A percentile compares a stretch with the other conserved stretches of the same genome.
These are phyloP conservation scores for Epistrophe grossulariae DNA, from an alignment of 2,888 invertebrate species.

Conservation along the genomic window DNA sequence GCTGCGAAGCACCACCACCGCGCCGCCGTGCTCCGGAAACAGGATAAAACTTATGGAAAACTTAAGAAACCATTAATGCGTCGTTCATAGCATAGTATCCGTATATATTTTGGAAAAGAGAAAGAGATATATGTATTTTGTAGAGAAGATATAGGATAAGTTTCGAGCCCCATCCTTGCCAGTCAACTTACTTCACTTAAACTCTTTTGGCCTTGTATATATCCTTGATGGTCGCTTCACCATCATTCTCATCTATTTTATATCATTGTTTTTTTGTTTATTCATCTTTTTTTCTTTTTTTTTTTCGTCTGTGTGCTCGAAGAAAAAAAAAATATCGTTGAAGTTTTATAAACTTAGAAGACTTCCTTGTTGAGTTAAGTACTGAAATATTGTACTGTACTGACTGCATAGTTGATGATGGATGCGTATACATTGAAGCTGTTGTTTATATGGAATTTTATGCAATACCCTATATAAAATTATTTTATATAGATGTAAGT, in stretches of 20 bases:
- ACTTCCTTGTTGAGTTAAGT: conserved; percentile 62
- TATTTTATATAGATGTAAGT: no score
- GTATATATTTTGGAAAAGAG: background rate
- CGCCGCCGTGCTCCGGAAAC: conserved; percentile 60
- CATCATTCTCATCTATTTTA: conserved; percentile 39
- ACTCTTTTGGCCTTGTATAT: conserved; percentile 56
- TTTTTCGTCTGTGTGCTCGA: conserved; percentile 15
- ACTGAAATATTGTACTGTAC: conserved; percentile 4
- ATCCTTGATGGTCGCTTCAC: conserved; percentile 38
- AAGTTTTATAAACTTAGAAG: conserved; percentile 60
- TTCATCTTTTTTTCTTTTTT: conserved; percentile 10
- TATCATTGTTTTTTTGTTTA: background rate
- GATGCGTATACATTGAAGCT: background rate
- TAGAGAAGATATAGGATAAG: conserved; percentile 25
- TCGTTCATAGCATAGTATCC: conserved; percentile 48
- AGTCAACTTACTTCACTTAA: conserved; percentile 64
- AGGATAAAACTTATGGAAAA: conserved; percentile 72
- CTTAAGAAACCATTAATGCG: conserved; percentile 73
- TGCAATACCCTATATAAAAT: conserved; percentile 6
- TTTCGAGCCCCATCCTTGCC: conserved; percentile 43
- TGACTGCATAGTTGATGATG: background rate
- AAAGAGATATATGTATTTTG: background rate
- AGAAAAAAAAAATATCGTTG: conserved; percentile 58
- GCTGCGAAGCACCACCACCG: background rate
- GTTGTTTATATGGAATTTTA: background rate